A percentile compares a stretch with the other conserved stretches of the same genome.
These are phyloP conservation scores for Capricornis sumatraensis DNA, from an alignment of 2,113 vertebrate species.

Conservation along the genomic window DNA sequence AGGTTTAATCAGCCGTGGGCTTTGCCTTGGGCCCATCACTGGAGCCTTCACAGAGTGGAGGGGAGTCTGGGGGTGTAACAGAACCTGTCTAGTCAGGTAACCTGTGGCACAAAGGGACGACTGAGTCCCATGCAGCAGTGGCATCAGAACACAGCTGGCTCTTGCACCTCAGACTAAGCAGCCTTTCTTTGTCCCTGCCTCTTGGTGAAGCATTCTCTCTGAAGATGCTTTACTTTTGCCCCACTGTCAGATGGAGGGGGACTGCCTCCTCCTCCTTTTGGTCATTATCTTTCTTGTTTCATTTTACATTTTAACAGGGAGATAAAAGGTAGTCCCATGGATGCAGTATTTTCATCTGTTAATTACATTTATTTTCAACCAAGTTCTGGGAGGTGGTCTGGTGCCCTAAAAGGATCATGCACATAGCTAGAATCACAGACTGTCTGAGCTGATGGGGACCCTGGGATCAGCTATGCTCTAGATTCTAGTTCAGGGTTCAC, in stretches of 20 bases:
- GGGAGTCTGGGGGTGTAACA: slow-evolving; percentile 30
- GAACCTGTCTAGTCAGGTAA: slow-evolving; percentile 72
- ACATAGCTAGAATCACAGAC: background rate
- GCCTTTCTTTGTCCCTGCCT: slow-evolving; percentile 68
- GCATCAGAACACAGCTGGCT: background rate
- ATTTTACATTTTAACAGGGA: slow-evolving; percentile 24
- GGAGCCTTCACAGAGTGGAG: slow-evolving; percentile 61
- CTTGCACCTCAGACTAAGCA: background rate
- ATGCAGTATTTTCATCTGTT: background rate
- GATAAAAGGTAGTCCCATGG: slow-evolving; percentile 14
- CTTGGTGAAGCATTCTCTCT: slow-evolving; percentile 62
- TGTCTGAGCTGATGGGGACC: background rate
- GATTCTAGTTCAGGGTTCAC: background rate
- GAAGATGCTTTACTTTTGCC: slow-evolving; percentile 51
- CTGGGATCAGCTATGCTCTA: background rate
- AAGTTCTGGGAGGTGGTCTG: background rate
- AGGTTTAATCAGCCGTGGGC: slow-evolving; percentile 71
- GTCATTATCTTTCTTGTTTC: slow-evolving; percentile 3
- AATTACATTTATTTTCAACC: slow-evolving; percentile 21
- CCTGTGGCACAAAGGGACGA: slow-evolving; percentile 49
- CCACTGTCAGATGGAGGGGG: slow-evolving; percentile 53
- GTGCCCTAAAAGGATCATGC: background rate
- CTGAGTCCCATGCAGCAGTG: slow-evolving; percentile 29
- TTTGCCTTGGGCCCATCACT: slow-evolving; percentile 53
- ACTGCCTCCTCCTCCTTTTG: slow-evolving; percentile 41